Evolutionary conservation across 2,797 vertebrate genomes (phyloP).

Genomic region (Gypaetus barbatus): DNA sequence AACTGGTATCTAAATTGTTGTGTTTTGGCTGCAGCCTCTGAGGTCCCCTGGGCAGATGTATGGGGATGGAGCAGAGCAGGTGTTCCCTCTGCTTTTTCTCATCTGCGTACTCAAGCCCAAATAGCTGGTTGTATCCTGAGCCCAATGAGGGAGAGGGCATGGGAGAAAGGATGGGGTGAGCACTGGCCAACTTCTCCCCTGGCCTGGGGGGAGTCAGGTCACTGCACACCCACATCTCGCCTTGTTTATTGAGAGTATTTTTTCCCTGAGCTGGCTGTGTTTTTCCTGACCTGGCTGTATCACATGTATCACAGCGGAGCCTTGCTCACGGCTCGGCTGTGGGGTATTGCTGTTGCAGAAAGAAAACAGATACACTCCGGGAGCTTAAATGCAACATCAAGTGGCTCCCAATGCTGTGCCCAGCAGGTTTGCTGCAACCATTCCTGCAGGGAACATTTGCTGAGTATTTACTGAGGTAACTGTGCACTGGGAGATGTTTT

Average conservation of each 20-base stretch:
- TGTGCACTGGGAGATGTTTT: neutral
- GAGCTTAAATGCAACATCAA: neutral
- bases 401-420: neutral
- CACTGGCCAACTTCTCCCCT: neutral
- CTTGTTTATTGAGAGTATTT: neutral
- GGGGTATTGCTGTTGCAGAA: neutral
- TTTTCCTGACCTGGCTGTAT: neutral
- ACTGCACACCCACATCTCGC: fast-evolving
- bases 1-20: neutral
- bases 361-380: fast-evolving
- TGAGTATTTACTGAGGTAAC: neutral
- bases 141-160: neutral
- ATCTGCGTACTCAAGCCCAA: neutral
- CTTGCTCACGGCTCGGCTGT: fast-evolving
- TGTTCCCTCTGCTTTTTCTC: neutral
- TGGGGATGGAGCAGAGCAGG: neutral
- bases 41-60: neutral
- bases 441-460: neutral
- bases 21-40: neutral
- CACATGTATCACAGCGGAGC: fast-evolving
- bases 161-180: neutral
- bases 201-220: neutral
- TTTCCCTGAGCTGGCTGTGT: neutral
- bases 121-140: neutral
- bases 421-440: neutral